Conservation (phyloP, 1,140 invertebrate species). For the Brachionus rotundiformis region DNA sequence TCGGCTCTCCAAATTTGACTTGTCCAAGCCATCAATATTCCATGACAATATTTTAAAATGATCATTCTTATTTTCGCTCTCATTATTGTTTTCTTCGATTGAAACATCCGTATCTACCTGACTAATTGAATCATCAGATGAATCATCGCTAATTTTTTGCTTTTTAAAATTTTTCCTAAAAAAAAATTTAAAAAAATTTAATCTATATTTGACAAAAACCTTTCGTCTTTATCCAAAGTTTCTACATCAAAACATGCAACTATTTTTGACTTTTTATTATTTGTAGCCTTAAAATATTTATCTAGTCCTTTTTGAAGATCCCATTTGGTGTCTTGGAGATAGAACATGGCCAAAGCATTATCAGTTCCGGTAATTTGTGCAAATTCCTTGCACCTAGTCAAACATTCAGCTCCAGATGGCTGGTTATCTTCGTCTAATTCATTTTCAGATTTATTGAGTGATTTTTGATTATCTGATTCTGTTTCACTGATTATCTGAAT, state of each 20-base stretch:
- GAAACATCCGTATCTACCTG: neutral
- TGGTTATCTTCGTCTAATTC: too few species aligned
- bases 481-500: neutral
- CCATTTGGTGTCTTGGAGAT: constrained; percentile 68
- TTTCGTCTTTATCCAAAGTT: constrained; percentile 14
- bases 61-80: neutral
- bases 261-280: constrained; percentile 49
- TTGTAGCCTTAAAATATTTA: constrained; percentile 63
- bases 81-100: neutral
- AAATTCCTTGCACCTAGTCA: constrained; percentile 45
- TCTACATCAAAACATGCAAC: constrained; percentile 48
- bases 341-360: constrained; percentile 68
- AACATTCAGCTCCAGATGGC: constrained; percentile 43
- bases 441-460: neutral
- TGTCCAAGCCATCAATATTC: constrained; percentile 71
- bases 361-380: constrained; percentile 66
- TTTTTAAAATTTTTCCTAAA: neutral
- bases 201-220: neutral
- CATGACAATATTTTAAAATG: constrained; percentile 63
- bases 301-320: constrained; percentile 65
- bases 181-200: neutral
- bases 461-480: neutral
- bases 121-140: neutral
- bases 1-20: constrained; percentile 66
- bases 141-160: neutral